Evolutionary conservation across 1,140 invertebrate genomes (phyloP), one percentile per base, ranked within the genome.

Genomic region (Probaryconus sp.): DNA sequence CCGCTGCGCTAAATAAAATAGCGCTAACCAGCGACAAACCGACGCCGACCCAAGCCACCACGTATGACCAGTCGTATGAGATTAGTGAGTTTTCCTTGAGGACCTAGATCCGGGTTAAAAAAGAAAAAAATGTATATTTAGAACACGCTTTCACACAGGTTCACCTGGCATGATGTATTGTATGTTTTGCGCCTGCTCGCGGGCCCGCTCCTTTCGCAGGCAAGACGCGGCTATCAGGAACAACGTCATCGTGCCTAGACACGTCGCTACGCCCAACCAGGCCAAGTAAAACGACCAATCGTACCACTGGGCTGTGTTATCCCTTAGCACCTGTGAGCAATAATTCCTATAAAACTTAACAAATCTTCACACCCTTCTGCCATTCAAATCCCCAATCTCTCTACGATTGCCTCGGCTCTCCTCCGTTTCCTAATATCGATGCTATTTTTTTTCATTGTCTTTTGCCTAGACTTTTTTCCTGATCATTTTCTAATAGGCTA

Each of bases 11-110:
- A 88, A 97, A 95, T 83, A 97, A 91, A 83, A 97, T 94, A 87
- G 96, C 94, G 76, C 95, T 93, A 80, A 96, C 88, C 77, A 97
- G 90, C 80, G 93, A 92, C 89, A 95, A 93, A 79, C 93, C 95
- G 80, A 97, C 94, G 85, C 95, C 96, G 88, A 96, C 95, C 96
- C 96, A 97, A 88, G 95, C 95, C 78, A 97, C 91, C 90, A 96
- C 94, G 90, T 97, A 97, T 76, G 95, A 97, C 96, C 96, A 97
- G 88, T 97, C 96, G 89, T 97, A 97, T 88, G 92, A 93, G 83
- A 95, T 91, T 88, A 93, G 91, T 69, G 94, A 92, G 86, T 94
- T 93, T 84, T 95, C 93, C 87, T 93, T 93, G 81, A 97, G 92
- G 81, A 95, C 92, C 95, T 97, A 90, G 74, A 80, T 67, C 61